These are phyloP conservation scores for Zaprionus obscuricornis DNA, from an alignment of 2,888 invertebrate genomes.

Conservation along the genomic window DNA sequence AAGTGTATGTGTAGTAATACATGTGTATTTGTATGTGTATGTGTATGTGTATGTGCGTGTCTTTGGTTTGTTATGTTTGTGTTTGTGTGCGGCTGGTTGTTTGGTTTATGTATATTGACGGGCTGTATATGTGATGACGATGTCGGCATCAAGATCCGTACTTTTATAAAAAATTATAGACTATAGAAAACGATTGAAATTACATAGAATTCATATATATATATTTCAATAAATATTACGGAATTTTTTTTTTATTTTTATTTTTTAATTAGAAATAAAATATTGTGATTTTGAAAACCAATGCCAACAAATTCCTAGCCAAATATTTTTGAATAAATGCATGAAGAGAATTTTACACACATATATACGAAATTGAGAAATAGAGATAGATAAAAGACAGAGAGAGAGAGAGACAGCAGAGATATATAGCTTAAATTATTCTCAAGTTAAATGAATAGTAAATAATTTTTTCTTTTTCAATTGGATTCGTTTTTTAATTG, in stretches of 20 bases:
- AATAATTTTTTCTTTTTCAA: conserved; percentile 53
- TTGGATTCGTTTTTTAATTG: conserved; percentile 26
- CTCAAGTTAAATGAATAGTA: conserved; percentile 61
- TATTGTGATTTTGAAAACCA: conserved; percentile 76
- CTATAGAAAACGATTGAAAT: conserved; percentile 2
- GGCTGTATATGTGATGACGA: conserved; percentile 44
- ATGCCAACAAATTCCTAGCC: conserved; percentile 82
- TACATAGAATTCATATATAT: conserved; percentile 43
- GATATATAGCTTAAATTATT: conserved; percentile 29
- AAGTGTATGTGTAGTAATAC: conserved; percentile 24
- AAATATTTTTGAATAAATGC: conserved; percentile 75
- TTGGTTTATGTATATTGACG: conserved; percentile 19
- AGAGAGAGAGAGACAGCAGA: conserved; percentile 3
- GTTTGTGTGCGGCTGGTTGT: conserved; percentile 20
- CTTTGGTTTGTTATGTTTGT: conserved; percentile 5
- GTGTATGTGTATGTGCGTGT: conserved; percentile 27
- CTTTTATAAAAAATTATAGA: conserved; percentile 20
- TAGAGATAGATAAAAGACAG: too few species aligned
- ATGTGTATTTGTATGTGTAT: conserved; percentile 14
- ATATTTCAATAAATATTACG: conserved; percentile 67
- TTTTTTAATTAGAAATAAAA: conserved; percentile 21
- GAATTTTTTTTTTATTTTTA: conserved; percentile 39
- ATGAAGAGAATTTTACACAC: too few species aligned
- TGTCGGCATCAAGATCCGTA: conserved; percentile 42
- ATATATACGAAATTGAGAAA: too few species aligned